Conservation (phyloP, 2,888 invertebrate species). For the Mimas tiliae region DNA sequence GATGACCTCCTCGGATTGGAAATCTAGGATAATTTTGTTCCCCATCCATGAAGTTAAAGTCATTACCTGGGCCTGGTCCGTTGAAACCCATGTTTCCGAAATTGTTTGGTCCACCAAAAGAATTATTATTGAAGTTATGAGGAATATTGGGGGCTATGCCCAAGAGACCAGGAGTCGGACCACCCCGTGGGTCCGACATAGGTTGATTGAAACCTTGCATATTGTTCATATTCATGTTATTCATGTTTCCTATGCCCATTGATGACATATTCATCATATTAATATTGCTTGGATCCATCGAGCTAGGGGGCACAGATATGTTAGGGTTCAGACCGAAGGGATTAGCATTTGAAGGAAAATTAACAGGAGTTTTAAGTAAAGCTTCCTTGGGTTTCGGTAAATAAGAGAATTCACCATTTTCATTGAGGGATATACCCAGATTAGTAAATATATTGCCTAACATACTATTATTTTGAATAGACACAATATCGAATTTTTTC, state of each 20-base stretch:
- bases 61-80: slow-evolving; percentile 70
- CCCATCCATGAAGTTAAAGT: slow-evolving; percentile 74
- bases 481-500: slow-evolving; percentile 81
- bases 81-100: slow-evolving; percentile 76
- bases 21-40: slow-evolving; percentile 75
- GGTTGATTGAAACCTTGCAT: slow-evolving; percentile 74
- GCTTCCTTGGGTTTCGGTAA: slow-evolving; percentile 78
- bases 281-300: slow-evolving; percentile 68
- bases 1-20: slow-evolving; percentile 72
- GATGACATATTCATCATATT: slow-evolving; percentile 73
- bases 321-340: slow-evolving; percentile 65
- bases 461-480: slow-evolving; percentile 79
- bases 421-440: slow-evolving; percentile 85
- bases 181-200: slow-evolving; percentile 76
- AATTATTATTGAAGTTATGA: slow-evolving; percentile 74
- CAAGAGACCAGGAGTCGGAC: slow-evolving; percentile 83
- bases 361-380: slow-evolving; percentile 73
- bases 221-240: slow-evolving; percentile 70
- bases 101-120: slow-evolving; percentile 71
- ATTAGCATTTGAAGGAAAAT: slow-evolving; percentile 66
- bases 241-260: slow-evolving; percentile 75
- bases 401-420: slow-evolving; percentile 83
- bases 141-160: slow-evolving; percentile 84
- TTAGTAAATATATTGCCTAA: slow-evolving; percentile 86
- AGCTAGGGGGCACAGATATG: slow-evolving; percentile 55